Percentiles rank a stretch among this genome's conserved stretches.
phyloP scores from a whole-genome alignment of 1,140 invertebrate genomes.

The Caenorhabditis brenneri region DNA sequence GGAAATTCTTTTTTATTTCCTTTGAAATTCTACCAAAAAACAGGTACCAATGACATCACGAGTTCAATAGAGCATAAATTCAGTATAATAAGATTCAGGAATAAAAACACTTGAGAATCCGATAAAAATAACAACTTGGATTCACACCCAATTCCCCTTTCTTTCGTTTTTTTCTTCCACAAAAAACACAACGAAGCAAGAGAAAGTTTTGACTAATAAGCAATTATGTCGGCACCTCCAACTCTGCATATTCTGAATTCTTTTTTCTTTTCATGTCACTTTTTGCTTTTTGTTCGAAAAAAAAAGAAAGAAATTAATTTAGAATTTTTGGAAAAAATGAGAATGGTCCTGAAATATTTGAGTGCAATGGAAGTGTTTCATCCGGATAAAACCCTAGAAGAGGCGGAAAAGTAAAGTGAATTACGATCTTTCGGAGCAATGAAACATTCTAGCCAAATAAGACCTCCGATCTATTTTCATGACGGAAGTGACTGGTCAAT shows the following conservation, averaged over 20 bases:
- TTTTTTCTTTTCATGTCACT: not conserved
- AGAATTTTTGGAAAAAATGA: not conserved
- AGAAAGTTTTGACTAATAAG: not conserved
- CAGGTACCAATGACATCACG: too few relatives aligned
- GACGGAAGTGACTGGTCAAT: not conserved
- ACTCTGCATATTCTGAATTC: not conserved
- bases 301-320: not conserved
- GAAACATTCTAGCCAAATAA: not conserved
- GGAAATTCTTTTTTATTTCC: not conserved
- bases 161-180: not conserved
- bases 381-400: not conserved
- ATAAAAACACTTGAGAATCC: not conserved
- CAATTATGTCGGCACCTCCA: not conserved
- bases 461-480: not conserved
- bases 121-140: not conserved
- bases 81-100: not conserved
- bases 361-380: not conserved
- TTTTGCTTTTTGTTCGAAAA: not conserved
- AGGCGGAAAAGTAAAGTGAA: not conserved
- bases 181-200: not conserved
- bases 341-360: not conserved
- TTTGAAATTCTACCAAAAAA: not conserved
- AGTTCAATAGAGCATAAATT: not conserved
- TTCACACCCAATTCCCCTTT: not conserved
- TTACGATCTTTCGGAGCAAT: not conserved